These are phyloP conservation scores for Nycticebus coucang DNA, from an alignment of 2,113 vertebrate species.

Conservation along the genomic window DNA sequence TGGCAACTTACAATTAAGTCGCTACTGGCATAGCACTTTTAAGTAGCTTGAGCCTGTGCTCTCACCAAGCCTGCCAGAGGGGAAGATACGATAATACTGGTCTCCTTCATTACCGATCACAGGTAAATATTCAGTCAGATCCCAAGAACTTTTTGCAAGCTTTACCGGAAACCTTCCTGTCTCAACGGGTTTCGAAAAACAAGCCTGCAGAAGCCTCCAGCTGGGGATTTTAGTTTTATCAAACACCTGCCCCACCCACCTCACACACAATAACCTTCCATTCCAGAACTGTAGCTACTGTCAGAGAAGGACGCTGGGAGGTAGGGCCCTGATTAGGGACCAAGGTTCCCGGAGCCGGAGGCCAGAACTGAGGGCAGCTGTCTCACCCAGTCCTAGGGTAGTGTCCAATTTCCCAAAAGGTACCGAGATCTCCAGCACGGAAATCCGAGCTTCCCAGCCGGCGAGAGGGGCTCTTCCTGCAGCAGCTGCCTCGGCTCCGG, in stretches of 20 bases:
- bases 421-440: not conserved
- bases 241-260: slow-evolving; percentile 77
- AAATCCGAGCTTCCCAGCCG: slow-evolving; percentile 46
- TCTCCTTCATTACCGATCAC: not conserved
- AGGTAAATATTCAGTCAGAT: not conserved
- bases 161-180: slow-evolving; percentile 1
- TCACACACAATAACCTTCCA: slow-evolving; percentile 72
- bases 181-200: not conserved
- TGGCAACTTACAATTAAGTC: slow-evolving; percentile 41
- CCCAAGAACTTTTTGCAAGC: slow-evolving; percentile 43
- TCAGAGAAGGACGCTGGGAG: not conserved
- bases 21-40: not conserved
- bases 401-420: slow-evolving; percentile 59
- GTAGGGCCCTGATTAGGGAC: not conserved
- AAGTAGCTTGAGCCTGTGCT: not conserved
- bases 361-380: not conserved
- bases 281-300: not conserved
- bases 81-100: not conserved
- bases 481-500: not conserved
- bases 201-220: not conserved
- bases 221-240: not conserved
- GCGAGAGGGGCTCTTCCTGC: not conserved
- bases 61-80: not conserved
- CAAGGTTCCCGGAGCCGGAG: not conserved
- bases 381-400: not conserved